phyloP scores from a whole-genome alignment of 1,140 invertebrate species.

The Steinernema feltiae region DNA sequence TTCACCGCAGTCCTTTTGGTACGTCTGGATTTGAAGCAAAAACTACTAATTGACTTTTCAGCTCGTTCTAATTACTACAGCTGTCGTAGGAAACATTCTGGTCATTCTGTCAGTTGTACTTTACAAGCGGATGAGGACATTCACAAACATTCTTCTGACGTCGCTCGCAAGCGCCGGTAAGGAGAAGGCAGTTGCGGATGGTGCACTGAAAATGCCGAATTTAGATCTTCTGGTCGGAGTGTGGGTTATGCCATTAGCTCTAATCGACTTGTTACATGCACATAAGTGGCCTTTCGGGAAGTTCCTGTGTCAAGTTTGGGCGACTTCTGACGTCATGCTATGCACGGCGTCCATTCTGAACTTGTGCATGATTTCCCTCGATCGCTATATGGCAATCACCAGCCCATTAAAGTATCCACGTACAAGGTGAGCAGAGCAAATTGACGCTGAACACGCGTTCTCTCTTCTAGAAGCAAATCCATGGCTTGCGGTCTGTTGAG shows the following conservation, averaged over 20 bases:
- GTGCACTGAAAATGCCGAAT: constrained; percentile 8
- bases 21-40: too few species aligned
- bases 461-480: background rate
- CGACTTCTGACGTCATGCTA: constrained; percentile 62
- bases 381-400: constrained; percentile 63
- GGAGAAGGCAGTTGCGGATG: background rate
- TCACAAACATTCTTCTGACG: constrained; percentile 57
- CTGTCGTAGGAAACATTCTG: constrained; percentile 55
- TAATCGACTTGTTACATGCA: constrained; percentile 52
- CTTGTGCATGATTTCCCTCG: constrained; percentile 62
- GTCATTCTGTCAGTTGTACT: constrained; percentile 56
- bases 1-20: constrained; percentile 54
- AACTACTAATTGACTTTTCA: too few species aligned
- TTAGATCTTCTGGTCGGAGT: constrained; percentile 62
- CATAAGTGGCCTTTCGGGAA: constrained; percentile 61
- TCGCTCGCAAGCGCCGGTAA: constrained; percentile 56
- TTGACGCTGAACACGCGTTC: background rate
- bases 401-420: constrained; percentile 62
- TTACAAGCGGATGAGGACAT: constrained; percentile 57
- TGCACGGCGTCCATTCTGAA: constrained; percentile 64
- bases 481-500: constrained; percentile 50
- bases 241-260: constrained; percentile 62
- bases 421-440: constrained; percentile 51
- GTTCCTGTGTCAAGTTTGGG: constrained; percentile 62
- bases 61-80: constrained; percentile 54